phyloP scores from a whole-genome alignment of 2,888 invertebrate genomes.

The Lasioglossum oenotherae region DNA sequence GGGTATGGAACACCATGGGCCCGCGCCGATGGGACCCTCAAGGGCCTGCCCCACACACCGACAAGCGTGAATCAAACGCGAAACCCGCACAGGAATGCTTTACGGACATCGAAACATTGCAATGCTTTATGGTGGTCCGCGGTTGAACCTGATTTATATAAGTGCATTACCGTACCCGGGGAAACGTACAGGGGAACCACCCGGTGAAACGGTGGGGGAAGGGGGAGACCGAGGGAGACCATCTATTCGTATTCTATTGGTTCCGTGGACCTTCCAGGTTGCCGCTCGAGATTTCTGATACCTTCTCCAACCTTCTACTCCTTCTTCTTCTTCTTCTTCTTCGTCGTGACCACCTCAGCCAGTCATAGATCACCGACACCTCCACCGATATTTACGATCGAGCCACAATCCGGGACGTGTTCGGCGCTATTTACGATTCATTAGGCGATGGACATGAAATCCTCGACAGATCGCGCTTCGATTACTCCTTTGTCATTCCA shows the following conservation, averaged over 20 bases:
- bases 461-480: neutral
- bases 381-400: constrained; percentile 50
- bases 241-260: constrained; percentile 67
- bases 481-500: neutral
- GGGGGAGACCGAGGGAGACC: constrained; percentile 15
- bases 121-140: constrained; percentile 85
- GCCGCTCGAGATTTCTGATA: constrained; percentile 59
- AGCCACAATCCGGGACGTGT: constrained; percentile 13
- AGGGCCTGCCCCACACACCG: constrained; percentile 79
- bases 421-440: constrained; percentile 25
- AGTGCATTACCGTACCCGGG: constrained; percentile 83
- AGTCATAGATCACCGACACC: constrained; percentile 48
- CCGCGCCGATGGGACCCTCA: constrained; percentile 59
- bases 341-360: neutral
- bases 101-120: constrained; percentile 84
- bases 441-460: neutral
- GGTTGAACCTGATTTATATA: constrained; percentile 85
- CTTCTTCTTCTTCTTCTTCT: neutral
- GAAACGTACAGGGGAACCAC: constrained; percentile 65
- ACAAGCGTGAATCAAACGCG: constrained; percentile 83
- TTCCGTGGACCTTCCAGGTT: constrained; percentile 53
- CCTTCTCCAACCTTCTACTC: constrained; percentile 3
- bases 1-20: constrained; percentile 65
- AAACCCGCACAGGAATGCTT: constrained; percentile 83
- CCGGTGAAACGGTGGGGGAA: neutral